Conservation (phyloP, 2,797 vertebrate genomes). For the Octomys mimax region DNA sequence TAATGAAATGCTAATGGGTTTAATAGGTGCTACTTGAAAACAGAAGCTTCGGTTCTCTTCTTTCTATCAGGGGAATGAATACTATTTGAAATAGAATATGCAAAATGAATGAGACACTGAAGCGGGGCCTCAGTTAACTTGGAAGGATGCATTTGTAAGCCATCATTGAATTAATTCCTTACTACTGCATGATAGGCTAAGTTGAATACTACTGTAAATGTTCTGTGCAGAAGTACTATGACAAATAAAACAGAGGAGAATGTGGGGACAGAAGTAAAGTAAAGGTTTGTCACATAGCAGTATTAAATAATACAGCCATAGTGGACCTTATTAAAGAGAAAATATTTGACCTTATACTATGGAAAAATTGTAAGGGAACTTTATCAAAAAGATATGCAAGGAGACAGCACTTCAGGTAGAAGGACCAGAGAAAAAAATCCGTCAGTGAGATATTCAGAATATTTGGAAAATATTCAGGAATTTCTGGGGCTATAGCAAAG, state of each 20-base stretch:
- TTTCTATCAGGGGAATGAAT: conserved; percentile 18
- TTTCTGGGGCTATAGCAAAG: background rate
- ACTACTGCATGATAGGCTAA: background rate
- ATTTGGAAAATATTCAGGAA: background rate
- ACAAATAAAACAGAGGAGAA: background rate
- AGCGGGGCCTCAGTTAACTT: background rate
- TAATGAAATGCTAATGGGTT: conserved; percentile 58
- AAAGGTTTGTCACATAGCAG: background rate
- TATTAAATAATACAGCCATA: background rate
- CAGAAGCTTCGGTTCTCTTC: conserved; percentile 22
- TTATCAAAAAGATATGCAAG: background rate
- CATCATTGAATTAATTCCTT: background rate
- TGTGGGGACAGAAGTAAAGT: background rate
- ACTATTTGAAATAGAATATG: conserved; percentile 11
- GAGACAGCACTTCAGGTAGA: background rate
- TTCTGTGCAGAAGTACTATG: background rate
- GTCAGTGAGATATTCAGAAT: background rate
- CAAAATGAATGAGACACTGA: conserved; percentile 22
- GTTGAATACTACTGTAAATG: background rate
- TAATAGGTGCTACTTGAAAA: conserved; percentile 22
- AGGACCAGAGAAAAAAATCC: background rate
- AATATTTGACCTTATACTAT: background rate
- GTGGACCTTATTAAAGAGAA: background rate
- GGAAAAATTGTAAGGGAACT: background rate
- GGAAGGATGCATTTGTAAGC: background rate